These are phyloP conservation scores for Oithona nana DNA, from an alignment of 2,888 invertebrate species.

Conservation along the genomic window DNA sequence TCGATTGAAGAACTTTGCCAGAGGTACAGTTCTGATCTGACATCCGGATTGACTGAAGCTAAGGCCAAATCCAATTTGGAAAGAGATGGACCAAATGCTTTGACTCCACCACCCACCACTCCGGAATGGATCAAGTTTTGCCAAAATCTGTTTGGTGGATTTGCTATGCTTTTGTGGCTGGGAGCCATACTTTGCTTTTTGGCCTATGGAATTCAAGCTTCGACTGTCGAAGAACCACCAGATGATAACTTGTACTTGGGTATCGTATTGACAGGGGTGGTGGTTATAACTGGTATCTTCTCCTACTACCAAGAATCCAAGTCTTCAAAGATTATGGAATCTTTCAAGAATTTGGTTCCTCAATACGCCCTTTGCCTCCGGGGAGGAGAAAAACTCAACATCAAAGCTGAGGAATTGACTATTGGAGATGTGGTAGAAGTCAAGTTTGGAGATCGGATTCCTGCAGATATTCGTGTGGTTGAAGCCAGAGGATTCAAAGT, in stretches of 20 bases:
- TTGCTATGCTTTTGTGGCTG: conserved; percentile 57
- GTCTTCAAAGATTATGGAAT: conserved; percentile 37
- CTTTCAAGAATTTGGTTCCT: conserved; percentile 42
- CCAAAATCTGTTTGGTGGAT: conserved; percentile 51
- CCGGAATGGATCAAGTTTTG: conserved; percentile 49
- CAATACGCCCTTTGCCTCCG: conserved; percentile 38
- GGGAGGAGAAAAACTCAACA: conserved; percentile 77
- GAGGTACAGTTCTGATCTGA: conserved; percentile 23
- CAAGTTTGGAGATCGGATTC: conserved; percentile 39
- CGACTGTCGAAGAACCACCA: conserved; percentile 78
- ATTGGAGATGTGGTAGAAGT: conserved; percentile 39
- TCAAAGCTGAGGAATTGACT: conserved; percentile 67
- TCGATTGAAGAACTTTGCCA: conserved; percentile 89
- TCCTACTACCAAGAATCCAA: conserved; percentile 39
- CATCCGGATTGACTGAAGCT: conserved; percentile 18
- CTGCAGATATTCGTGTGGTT: conserved; percentile 38
- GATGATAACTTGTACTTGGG: conserved; percentile 59
- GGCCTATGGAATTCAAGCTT: conserved; percentile 48
- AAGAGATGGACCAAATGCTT: conserved; percentile 36
- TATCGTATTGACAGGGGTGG: conserved; percentile 35
- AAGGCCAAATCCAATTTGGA: conserved; percentile 36
- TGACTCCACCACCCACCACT: conserved; percentile 50
- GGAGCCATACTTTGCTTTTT: conserved; percentile 51
- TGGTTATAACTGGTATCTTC: conserved; percentile 36
- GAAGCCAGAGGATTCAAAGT: conserved; percentile 36